Evolutionary conservation across 2,113 vertebrate genomes (phyloP).

Genomic region (Ariopsis seemanni): DNA sequence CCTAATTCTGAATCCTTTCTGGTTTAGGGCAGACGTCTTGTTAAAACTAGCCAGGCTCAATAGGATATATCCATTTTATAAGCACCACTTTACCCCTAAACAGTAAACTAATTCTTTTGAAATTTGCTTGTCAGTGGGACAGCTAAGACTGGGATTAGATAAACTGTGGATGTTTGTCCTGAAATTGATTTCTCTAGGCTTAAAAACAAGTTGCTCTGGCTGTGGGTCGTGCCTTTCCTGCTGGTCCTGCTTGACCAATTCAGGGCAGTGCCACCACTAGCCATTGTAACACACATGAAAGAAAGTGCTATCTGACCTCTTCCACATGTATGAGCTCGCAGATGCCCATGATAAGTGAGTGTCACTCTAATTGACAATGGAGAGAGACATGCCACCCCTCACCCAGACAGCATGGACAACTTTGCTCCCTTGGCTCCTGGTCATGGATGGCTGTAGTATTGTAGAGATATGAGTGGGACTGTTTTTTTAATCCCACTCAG

Average conservation of each 20-base stretch:
- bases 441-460: neutral
- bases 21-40: neutral
- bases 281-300: neutral
- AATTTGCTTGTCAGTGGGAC: neutral
- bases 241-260: slow-evolving; percentile 3
- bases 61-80: neutral
- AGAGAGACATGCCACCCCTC: neutral
- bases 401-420: neutral
- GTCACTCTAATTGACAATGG: neutral
- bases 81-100: slow-evolving; percentile 14
- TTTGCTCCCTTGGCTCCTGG: neutral
- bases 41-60: neutral
- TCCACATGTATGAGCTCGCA: neutral
- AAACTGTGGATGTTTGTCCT: slow-evolving; percentile 34
- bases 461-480: neutral
- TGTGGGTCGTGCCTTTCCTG: neutral
- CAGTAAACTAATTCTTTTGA: slow-evolving; percentile 1
- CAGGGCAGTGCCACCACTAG: neutral
- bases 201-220: slow-evolving; percentile 23
- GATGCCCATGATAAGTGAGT: neutral
- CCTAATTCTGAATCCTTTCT: neutral
- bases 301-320: neutral
- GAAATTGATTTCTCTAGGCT: slow-evolving; percentile 35
- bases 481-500: neutral
- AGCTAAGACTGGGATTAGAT: slow-evolving; percentile 37